Evolutionary conservation across 2,888 invertebrate species (phyloP).

Genomic region (Ernsta delagoae): DNA sequence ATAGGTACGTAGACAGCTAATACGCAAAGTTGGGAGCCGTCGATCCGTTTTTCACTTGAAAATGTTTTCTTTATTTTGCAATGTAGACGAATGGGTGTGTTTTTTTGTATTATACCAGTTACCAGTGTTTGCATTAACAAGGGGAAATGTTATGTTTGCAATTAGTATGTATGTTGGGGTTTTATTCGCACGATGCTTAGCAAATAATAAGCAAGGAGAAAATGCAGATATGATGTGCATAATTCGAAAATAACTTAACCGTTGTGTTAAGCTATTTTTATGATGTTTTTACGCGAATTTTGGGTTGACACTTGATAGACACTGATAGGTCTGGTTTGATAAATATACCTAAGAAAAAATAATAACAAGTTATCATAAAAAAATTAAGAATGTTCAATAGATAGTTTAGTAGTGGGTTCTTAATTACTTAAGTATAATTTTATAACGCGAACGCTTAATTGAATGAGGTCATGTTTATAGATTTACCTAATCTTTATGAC

Average conservation of each 20-base stretch:
- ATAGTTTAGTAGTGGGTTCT: no score
- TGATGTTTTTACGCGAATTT: no score
- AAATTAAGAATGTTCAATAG: no score
- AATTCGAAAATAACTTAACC: background rate
- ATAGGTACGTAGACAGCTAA: background rate
- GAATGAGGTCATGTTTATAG: no score
- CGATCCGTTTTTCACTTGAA: constrained; percentile 6
- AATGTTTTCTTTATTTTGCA: constrained; percentile 18
- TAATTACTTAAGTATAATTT: no score
- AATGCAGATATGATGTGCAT: constrained; percentile 2
- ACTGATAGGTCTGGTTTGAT: no score
- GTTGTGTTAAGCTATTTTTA: no score
- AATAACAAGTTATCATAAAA: no score
- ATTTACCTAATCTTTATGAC: no score
- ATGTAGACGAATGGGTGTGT: constrained; percentile 2
- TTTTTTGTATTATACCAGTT: background rate
- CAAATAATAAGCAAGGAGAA: background rate
- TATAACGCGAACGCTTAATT: no score
- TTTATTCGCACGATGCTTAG: constrained; percentile 2
- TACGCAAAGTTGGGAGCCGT: constrained; percentile 3
- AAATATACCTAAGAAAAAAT: no score
- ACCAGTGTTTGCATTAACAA: constrained; percentile 2
- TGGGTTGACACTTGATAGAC: no score
- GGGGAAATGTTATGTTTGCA: constrained; percentile 18
- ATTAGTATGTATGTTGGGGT: constrained; percentile 12